Evolutionary conservation across 2,888 invertebrate genomes (phyloP), one percentile per base, ranked within the genome.

Genomic region (Synergus gifuensis): DNA sequence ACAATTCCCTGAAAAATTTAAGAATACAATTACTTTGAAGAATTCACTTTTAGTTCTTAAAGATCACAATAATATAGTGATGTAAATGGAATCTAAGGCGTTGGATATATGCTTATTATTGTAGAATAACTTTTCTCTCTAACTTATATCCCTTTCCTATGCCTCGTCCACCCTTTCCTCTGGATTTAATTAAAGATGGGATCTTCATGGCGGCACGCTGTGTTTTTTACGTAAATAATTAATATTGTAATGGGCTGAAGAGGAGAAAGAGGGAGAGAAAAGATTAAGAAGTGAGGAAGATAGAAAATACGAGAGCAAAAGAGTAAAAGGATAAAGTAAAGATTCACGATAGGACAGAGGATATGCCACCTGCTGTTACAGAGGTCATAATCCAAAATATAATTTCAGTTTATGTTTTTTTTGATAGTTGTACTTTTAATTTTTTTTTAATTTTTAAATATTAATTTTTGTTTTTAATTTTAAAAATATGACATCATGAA

Each of bases 111-210:
- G 22, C 60, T 60, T 11, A 58, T 18, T 58, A 67, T 69, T 69
- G 69, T 36, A 49, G 49, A 22, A 46, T 49, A 54, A 69, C 49
- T 28, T 46, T 69, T 16, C 28, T 54, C 46, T 28, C 36, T 16
- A 69, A 69, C 22, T 69, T 49, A 69, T 73, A 54, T 49, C 54
- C 69, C 49, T 49, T 49, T 22, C 54, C 67, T 36, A 46, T 49
- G 22, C 22, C 22, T 28, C 22, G 22, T 82, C 82, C 79, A 78
- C 77, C 76, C 80, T 81, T 78, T 85, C 86, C 86, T 86, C 87
- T 85, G 87, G 88, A 88, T 89, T 89, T 89, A 89, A 89, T 89
- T 89, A 89, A 89, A 89, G 89, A 89, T 89, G 88, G 86, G 86
- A 89, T 88, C 89, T 88, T 82, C 86, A 84, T 83, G 85, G 85